Percentiles rank a stretch among this genome's conserved stretches.
These are phyloP conservation scores for Sebastes taczanowskii DNA, from an alignment of 2,797 vertebrate species.

Conservation along the genomic window DNA sequence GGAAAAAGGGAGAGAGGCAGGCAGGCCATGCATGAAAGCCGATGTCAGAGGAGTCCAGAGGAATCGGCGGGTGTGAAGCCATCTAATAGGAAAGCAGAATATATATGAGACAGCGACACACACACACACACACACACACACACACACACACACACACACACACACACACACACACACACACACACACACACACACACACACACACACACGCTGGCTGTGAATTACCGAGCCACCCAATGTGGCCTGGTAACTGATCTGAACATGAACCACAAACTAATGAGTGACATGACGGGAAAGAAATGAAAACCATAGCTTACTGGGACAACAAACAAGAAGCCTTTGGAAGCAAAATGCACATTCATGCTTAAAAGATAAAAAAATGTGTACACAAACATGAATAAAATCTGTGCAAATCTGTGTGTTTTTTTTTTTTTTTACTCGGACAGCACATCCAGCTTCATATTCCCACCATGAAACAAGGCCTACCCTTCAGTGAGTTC, in stretches of 20 bases:
- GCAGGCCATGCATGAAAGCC: conserved; percentile 84
- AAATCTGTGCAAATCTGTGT: neutral
- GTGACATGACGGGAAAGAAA: conserved; percentile 30
- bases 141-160: conserved; percentile 59
- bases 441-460: conserved; percentile 45
- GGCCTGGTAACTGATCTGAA: conserved; percentile 44
- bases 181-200: conserved; percentile 56
- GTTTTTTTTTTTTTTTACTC: neutral
- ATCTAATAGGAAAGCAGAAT: conserved; percentile 80
- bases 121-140: conserved; percentile 61
- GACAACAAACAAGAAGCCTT: conserved; percentile 6
- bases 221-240: conserved; percentile 24
- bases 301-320: neutral
- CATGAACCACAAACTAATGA: conserved; percentile 55
- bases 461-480: conserved; percentile 68
- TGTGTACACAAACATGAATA: conserved; percentile 2
- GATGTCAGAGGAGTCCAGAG: conserved; percentile 80
- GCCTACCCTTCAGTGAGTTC: conserved; percentile 61
- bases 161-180: conserved; percentile 62
- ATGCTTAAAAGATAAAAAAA: conserved; percentile 35
- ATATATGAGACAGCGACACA: conserved; percentile 72
- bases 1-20: conserved; percentile 16
- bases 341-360: conserved; percentile 25
- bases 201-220: conserved; percentile 32
- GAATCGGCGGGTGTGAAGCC: conserved; percentile 82